Evolutionary conservation across 1,140 invertebrate species (phyloP).

Genomic region (Camponotus vicinus): DNA sequence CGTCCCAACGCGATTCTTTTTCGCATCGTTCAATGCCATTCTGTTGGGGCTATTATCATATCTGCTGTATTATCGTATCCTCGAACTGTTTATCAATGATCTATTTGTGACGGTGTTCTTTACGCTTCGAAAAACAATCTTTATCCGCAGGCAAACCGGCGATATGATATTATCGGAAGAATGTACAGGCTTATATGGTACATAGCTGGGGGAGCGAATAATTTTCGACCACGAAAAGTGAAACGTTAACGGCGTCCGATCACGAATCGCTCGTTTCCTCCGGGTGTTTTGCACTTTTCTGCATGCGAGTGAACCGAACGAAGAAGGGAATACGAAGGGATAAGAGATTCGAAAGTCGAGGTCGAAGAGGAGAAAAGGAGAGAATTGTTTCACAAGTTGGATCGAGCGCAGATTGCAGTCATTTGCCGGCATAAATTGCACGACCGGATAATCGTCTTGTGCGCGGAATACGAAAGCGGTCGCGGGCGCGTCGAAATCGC

Average conservation of each 20-base stretch:
- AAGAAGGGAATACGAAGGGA: background rate
- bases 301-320: conserved; percentile 68
- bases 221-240: conserved; percentile 77
- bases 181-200: background rate
- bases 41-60: background rate
- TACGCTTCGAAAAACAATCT: conserved; percentile 66
- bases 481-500: conserved; percentile 64
- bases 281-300: conserved; percentile 76
- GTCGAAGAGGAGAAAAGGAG: conserved; percentile 9
- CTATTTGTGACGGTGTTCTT: conserved; percentile 61
- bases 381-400: conserved; percentile 70
- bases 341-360: conserved; percentile 37
- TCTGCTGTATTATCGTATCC: background rate
- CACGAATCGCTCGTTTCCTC: conserved; percentile 76
- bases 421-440: conserved; percentile 75
- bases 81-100: conserved; percentile 38
- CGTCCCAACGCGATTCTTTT: background rate
- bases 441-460: conserved; percentile 68
- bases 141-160: conserved; percentile 59
- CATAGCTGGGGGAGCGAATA: conserved; percentile 64
- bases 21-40: background rate
- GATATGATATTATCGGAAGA: conserved; percentile 69
- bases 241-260: conserved; percentile 76
- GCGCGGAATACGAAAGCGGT: conserved; percentile 67
- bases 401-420: conserved; percentile 75